Evolutionary conservation across 2,888 invertebrate genomes (phyloP).

Genomic region (Rotaria socialis): DNA sequence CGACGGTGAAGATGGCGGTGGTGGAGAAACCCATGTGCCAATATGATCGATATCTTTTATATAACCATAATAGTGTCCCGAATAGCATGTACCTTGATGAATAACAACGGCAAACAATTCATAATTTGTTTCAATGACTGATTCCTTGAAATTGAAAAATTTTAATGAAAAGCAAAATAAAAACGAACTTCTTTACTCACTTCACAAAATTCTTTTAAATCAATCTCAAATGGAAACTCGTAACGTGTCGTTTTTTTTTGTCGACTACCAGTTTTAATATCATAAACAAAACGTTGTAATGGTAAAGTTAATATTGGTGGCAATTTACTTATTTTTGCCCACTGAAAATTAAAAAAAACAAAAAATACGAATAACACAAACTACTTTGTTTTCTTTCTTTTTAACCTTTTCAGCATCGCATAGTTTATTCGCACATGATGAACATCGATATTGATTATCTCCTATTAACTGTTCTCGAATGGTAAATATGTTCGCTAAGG

Average conservation of each 20-base stretch:
- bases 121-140: slow-evolving; percentile 51
- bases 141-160: slow-evolving; percentile 44
- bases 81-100: slow-evolving; percentile 58
- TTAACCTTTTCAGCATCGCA: slow-evolving; percentile 59
- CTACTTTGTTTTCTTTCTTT: not conserved
- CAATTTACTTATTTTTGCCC: slow-evolving; percentile 54
- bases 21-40: slow-evolving; percentile 54
- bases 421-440: slow-evolving; percentile 53
- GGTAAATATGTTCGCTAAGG: slow-evolving; percentile 51
- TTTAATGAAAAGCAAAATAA: not conserved
- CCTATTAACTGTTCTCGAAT: slow-evolving; percentile 56
- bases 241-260: slow-evolving; percentile 57
- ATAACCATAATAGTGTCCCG: slow-evolving; percentile 60
- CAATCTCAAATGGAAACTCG: slow-evolving; percentile 55
- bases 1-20: slow-evolving; percentile 48
- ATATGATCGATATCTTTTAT: slow-evolving; percentile 58
- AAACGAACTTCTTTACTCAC: slow-evolving; percentile 13
- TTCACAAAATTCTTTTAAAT: slow-evolving; percentile 53
- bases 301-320: slow-evolving; percentile 59
- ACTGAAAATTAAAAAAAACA: slow-evolving; percentile 50
- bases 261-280: slow-evolving; percentile 52
- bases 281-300: slow-evolving; percentile 58
- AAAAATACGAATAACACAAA: slow-evolving; percentile 21
- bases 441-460: slow-evolving; percentile 58
- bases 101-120: slow-evolving; percentile 59